phyloP scores from a whole-genome alignment of 92 coral and sea anemone species.

The Parazoanthus swiftii region DNA sequence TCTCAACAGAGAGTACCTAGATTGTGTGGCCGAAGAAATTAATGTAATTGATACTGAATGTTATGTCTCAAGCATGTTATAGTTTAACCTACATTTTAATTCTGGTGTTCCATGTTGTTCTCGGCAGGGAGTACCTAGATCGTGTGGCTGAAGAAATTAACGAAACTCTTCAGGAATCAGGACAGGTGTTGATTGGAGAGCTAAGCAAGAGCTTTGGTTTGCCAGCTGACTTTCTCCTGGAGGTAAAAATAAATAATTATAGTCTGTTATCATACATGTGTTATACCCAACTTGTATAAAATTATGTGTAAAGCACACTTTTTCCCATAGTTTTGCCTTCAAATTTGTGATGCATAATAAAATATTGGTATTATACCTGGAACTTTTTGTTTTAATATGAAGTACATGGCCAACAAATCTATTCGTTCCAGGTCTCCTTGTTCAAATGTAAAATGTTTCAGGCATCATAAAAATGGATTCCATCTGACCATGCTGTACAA shows the following conservation, averaged over 20 bases:
- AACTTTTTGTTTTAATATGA: too few relatives aligned
- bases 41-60: constrained; percentile 44
- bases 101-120: neutral
- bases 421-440: too few relatives aligned
- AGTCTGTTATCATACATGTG: too few relatives aligned
- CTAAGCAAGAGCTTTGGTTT: constrained; percentile 88
- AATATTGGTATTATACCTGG: too few relatives aligned
- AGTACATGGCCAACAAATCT: too few relatives aligned
- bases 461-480: too few relatives aligned
- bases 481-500: too few relatives aligned
- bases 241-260: constrained; percentile 51
- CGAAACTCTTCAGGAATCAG: constrained; percentile 95
- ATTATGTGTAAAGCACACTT: too few relatives aligned
- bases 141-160: constrained; percentile 93
- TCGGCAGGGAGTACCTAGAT: constrained; percentile 82
- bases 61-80: neutral
- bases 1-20: constrained; percentile 76
- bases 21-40: constrained; percentile 91
- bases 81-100: neutral
- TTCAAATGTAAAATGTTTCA: too few relatives aligned
- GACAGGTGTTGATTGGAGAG: constrained; percentile 85
- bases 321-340: too few relatives aligned
- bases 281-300: too few relatives aligned
- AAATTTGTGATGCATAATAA: too few relatives aligned
- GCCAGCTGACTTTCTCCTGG: constrained; percentile 85